Percentiles rank a stretch among this genome's conserved stretches.
These are phyloP conservation scores for Adineta ricciae DNA, from an alignment of 2,888 invertebrate genomes.

Conservation along the genomic window DNA sequence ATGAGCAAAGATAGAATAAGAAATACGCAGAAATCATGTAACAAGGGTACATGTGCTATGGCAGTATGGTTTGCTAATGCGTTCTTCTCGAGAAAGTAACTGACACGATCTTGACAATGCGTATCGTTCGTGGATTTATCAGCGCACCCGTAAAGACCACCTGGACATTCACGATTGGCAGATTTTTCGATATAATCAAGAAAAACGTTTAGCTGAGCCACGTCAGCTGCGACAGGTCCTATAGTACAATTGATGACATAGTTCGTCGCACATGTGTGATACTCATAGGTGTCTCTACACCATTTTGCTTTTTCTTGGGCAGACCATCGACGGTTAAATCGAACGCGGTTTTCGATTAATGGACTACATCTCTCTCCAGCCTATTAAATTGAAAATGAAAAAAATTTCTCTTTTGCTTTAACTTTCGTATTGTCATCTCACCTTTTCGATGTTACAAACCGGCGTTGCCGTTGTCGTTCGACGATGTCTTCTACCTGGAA, in stretches of 20 bases:
- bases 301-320: constrained; percentile 32
- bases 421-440: neutral
- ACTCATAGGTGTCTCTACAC: constrained; percentile 30
- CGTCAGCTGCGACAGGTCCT: constrained; percentile 22
- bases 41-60: neutral
- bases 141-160: constrained; percentile 28
- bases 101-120: constrained; percentile 23
- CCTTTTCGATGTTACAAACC: constrained; percentile 28
- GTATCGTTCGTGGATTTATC: constrained; percentile 19
- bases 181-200: constrained; percentile 32
- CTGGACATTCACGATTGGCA: constrained; percentile 33
- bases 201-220: constrained; percentile 27
- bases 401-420: no score
- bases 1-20: neutral
- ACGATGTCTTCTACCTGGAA: constrained; percentile 18
- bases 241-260: constrained; percentile 30
- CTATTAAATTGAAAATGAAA: neutral
- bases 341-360: constrained; percentile 29
- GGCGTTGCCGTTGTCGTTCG: constrained; percentile 23
- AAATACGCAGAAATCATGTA: neutral
- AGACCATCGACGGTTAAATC: constrained; percentile 28
- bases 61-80: neutral
- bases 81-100: constrained; percentile 31
- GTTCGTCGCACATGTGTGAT: constrained; percentile 27
- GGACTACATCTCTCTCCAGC: constrained; percentile 28